Conservation (phyloP, 1,140 invertebrate species). For the Epicauta chinensis region DNA sequence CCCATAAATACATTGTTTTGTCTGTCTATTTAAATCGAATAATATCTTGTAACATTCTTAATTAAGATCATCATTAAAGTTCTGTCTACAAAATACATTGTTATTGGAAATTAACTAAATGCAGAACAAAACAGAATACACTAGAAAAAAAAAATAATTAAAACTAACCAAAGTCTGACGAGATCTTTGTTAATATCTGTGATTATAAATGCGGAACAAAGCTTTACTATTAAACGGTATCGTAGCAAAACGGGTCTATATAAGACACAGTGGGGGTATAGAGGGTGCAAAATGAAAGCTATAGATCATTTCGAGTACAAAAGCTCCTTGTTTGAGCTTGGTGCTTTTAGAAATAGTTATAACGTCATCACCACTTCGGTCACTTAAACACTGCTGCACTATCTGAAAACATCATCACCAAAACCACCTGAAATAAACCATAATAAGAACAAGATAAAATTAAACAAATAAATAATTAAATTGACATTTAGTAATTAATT, state of each 20-base stretch:
- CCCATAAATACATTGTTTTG: conserved; percentile 18
- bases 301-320: conserved; percentile 34
- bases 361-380: conserved; percentile 10
- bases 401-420: too few species aligned
- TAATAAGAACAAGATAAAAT: not conserved
- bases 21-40: conserved; percentile 8
- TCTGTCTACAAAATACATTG: not conserved
- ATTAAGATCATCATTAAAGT: conserved; percentile 4
- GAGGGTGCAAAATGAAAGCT: conserved; percentile 28
- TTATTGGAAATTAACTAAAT: too few species aligned
- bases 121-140: too few species aligned
- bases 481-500: not conserved
- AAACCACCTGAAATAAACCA: too few species aligned
- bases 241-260: conserved; percentile 2
- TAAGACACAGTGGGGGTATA: conserved; percentile 15
- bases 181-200: conserved; percentile 1
- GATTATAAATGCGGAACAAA: conserved; percentile 1
- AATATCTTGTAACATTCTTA: conserved; percentile 4
- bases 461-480: not conserved
- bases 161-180: not conserved
- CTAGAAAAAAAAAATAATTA: too few species aligned
- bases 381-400: conserved; percentile 8
- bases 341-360: conserved; percentile 9
- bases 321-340: conserved; percentile 22
- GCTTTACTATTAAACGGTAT: not conserved